phyloP scores from a whole-genome alignment of 2,797 vertebrate genomes.

The Myripristis murdjan region DNA sequence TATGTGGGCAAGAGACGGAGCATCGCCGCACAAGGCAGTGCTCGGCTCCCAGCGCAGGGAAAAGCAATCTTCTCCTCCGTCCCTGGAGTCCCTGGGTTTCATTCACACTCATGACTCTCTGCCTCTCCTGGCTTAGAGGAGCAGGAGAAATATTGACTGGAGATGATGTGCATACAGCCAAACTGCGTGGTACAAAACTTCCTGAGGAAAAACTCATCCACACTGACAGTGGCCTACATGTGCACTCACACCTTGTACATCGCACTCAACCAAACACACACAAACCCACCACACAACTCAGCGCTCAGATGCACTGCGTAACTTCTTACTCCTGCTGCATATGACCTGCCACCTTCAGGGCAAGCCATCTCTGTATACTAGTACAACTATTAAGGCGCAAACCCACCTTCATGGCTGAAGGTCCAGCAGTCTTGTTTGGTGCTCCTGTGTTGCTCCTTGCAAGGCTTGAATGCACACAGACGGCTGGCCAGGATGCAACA shows the following conservation, averaged over 20 bases:
- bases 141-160: conserved; percentile 52
- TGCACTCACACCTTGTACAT: not conserved
- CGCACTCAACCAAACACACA: too few species aligned
- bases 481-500: conserved; percentile 52
- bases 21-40: conserved; percentile 63
- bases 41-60: conserved; percentile 54
- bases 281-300: not conserved
- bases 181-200: conserved; percentile 16
- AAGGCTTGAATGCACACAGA: conserved; percentile 39
- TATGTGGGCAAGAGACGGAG: conserved; percentile 54
- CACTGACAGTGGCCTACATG: conserved; percentile 22
- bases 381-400: conserved; percentile 26
- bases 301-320: conserved; percentile 23
- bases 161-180: conserved; percentile 33
- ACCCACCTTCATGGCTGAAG: conserved; percentile 69
- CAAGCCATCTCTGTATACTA: conserved; percentile 13
- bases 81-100: conserved; percentile 52
- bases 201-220: conserved; percentile 19
- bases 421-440: conserved; percentile 19
- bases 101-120: conserved; percentile 50
- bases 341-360: conserved; percentile 11
- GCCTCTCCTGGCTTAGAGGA: conserved; percentile 29
- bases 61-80: conserved; percentile 62
- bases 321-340: conserved; percentile 29
- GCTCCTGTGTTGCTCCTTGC: conserved; percentile 37